phyloP scores from a whole-genome alignment of 2,888 invertebrate species.

The Caenorhabditis macrosperma region DNA sequence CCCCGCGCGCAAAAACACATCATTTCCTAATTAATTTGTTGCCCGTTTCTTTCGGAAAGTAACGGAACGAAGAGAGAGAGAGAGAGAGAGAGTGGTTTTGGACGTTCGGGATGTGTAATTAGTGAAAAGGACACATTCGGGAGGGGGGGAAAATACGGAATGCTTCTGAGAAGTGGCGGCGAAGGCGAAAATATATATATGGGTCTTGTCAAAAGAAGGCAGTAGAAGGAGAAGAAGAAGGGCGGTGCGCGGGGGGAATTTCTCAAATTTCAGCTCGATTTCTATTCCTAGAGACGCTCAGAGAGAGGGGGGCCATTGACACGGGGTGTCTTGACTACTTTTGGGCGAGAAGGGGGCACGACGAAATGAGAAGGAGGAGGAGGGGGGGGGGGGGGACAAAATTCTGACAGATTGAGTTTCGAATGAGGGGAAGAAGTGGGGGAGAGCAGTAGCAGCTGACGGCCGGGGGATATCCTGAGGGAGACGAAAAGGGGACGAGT shows the following conservation, averaged over 20 bases:
- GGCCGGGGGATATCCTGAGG: background rate
- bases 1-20: no score
- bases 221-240: background rate
- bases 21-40: constrained; percentile 22
- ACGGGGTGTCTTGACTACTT: background rate
- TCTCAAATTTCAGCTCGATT: constrained; percentile 57
- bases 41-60: background rate
- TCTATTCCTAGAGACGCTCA: constrained; percentile 27
- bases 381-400: background rate
- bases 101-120: constrained; percentile 2
- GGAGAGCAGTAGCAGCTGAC: constrained; percentile 24
- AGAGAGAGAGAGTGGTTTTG: constrained; percentile 14
- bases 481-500: constrained; percentile 4
- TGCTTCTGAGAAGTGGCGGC: background rate
- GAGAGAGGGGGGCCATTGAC: constrained; percentile 10
- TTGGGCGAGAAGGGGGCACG: background rate
- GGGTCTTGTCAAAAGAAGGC: background rate
- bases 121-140: background rate
- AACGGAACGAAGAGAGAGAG: constrained; percentile 18
- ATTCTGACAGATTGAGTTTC: constrained; percentile 50
- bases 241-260: background rate
- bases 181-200: no score
- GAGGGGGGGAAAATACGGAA: constrained; percentile 23
- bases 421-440: constrained; percentile 14
- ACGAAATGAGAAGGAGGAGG: background rate